Conservation (phyloP, 2,113 vertebrate genomes). For the Dendropsophus ebraccatus region DNA sequence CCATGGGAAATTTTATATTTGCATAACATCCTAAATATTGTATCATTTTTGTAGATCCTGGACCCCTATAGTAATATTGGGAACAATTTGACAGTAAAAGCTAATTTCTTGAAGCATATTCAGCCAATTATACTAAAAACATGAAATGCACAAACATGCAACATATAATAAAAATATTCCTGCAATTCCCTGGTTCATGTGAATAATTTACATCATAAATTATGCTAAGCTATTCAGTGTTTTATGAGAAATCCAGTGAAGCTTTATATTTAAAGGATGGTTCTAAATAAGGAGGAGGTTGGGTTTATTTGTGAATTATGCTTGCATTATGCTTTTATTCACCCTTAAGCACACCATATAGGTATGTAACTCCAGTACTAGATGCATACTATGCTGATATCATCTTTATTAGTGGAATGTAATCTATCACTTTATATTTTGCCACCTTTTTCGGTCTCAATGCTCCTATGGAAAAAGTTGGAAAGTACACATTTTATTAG, state of each 20-base stretch:
- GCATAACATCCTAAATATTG: background rate
- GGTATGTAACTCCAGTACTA: background rate
- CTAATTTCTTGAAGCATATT: background rate
- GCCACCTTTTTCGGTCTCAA: background rate
- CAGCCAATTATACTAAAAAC: background rate
- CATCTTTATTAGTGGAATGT: background rate
- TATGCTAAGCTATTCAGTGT: background rate
- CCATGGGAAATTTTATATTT: background rate
- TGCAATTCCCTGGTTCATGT: background rate
- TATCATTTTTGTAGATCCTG: background rate
- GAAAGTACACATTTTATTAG: background rate
- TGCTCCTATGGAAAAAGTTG: background rate
- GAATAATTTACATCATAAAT: background rate
- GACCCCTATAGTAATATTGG: background rate
- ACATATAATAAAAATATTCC: background rate
- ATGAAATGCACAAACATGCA: background rate
- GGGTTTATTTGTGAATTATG: background rate
- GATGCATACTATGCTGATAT: background rate
- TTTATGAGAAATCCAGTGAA: background rate
- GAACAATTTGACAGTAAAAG: background rate
- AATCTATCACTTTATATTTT: background rate
- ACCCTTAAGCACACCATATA: background rate
- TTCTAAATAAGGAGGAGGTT: background rate
- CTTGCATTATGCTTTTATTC: background rate
- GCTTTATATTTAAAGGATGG: background rate